phyloP scores from a whole-genome alignment of 2,888 invertebrate genomes.

The Drosophila pullipes region DNA sequence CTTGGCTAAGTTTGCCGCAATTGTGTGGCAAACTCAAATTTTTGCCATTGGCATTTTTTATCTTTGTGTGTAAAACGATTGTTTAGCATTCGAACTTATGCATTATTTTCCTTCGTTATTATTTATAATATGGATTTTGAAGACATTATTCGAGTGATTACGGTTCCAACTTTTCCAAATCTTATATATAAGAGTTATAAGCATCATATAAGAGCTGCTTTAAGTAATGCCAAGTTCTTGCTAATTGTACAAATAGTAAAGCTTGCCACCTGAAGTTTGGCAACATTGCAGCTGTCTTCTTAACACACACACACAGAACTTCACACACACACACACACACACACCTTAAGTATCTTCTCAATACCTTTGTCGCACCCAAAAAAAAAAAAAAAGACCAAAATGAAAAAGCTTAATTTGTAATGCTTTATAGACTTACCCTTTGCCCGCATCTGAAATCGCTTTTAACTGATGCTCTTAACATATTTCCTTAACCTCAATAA shows the following conservation, averaged over 20 bases:
- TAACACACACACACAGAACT: neutral
- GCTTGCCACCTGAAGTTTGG: conserved; percentile 21
- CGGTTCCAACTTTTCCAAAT: neutral
- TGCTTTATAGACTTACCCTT: conserved; percentile 38
- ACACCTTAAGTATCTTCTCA: neutral
- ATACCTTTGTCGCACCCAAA: conserved; percentile 5
- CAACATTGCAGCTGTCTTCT: conserved; percentile 14
- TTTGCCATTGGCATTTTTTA: neutral
- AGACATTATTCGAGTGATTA: neutral
- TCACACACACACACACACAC: neutral
- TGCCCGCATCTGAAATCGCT: conserved; percentile 14
- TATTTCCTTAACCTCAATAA: conserved; percentile 78
- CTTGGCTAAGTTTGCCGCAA: conserved; percentile 41
- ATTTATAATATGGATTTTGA: neutral
- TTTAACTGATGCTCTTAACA: conserved; percentile 58
- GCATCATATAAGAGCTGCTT: neutral
- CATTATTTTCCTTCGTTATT: neutral
- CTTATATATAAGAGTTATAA: neutral
- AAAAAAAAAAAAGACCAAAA: neutral
- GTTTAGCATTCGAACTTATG: neutral
- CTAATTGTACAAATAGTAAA: neutral
- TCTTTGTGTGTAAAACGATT: neutral
- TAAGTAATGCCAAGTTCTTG: conserved; percentile 1
- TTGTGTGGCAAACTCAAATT: conserved; percentile 42
- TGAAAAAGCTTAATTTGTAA: conserved; percentile 1